A percentile compares a stretch with the other conserved stretches of the same genome.
These are phyloP conservation scores for Oreotragus oreotragus DNA, from an alignment of 2,113 vertebrate genomes.

Conservation along the genomic window DNA sequence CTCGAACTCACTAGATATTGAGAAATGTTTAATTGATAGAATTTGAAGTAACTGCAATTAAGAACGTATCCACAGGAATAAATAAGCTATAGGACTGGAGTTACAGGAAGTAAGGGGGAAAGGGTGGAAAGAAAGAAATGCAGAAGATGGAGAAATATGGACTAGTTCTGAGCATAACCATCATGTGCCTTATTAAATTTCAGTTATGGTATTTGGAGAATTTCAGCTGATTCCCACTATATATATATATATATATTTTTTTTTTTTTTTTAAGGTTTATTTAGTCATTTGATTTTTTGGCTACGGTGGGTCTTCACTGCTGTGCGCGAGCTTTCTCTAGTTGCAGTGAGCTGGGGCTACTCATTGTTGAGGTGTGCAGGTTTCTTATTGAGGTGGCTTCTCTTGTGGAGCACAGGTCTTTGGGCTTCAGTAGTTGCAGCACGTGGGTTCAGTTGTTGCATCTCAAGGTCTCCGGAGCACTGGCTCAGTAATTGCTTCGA, in stretches of 20 bases:
- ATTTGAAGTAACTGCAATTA: neutral
- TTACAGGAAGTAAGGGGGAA: neutral
- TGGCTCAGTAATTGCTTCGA: neutral
- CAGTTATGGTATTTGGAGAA: neutral
- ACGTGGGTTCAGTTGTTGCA: neutral
- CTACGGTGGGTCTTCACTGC: neutral
- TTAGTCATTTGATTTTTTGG: neutral
- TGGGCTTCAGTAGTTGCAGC: neutral
- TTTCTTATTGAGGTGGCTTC: neutral
- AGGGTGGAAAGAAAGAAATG: neutral
- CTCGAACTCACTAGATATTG: neutral
- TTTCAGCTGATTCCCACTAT: neutral
- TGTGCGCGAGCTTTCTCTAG: neutral
- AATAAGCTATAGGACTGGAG: neutral
- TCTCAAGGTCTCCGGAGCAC: rapidly evolving
- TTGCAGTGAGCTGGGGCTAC: neutral
- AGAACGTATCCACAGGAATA: neutral
- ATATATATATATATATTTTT: no score
- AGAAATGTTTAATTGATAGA: neutral
- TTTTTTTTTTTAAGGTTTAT: neutral
- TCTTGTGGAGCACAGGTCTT: neutral
- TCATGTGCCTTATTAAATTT: neutral
- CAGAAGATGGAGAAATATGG: neutral
- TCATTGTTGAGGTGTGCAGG: neutral
- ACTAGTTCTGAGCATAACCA: neutral